These are phyloP conservation scores for Aphodius sticticus DNA, from an alignment of 2,888 invertebrate genomes.

Conservation along the genomic window DNA sequence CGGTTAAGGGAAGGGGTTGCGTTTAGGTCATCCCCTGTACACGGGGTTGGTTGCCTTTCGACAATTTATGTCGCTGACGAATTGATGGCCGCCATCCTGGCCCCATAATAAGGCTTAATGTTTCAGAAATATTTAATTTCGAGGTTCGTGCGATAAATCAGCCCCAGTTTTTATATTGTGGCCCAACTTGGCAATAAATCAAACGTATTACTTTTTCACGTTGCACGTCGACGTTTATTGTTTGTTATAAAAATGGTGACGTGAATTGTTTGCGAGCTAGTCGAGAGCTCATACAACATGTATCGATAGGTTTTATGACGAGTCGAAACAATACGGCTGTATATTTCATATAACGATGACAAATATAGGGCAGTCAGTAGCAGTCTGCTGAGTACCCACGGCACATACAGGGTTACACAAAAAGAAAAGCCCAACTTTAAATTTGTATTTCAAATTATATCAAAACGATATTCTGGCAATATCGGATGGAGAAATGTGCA, in stretches of 20 bases:
- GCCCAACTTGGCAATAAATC: neutral
- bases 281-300: neutral
- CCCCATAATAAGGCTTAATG: constrained; percentile 27
- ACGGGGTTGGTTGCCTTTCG: neutral
- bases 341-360: neutral
- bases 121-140: constrained; percentile 30
- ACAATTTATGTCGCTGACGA: neutral
- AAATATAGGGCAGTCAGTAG: neutral
- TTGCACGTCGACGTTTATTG: neutral
- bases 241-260: neutral
- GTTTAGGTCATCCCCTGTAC: neutral
- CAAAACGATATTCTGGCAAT: no score
- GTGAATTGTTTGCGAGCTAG: neutral
- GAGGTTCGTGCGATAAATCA: neutral
- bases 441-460: no score
- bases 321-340: neutral
- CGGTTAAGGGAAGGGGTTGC: no score
- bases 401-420: no score
- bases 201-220: constrained; percentile 9
- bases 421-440: no score
- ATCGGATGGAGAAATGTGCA: no score
- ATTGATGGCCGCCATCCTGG: neutral
- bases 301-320: neutral
- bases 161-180: neutral
- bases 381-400: no score